Conservation (phyloP, 2,797 vertebrate species). For the Sebastes nivosus region DNA sequence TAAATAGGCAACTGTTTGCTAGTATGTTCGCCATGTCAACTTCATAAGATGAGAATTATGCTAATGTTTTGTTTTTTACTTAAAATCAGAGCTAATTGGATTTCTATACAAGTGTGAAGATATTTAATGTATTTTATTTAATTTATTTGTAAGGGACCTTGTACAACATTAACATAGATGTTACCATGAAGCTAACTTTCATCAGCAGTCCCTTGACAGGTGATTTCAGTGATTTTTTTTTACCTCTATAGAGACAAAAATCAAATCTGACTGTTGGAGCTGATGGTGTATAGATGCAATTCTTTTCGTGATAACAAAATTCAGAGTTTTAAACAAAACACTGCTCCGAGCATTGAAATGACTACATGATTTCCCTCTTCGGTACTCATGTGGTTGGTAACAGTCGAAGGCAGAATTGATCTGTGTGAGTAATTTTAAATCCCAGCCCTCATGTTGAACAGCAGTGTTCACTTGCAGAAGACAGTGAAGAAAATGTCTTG, state of each 20-base stretch:
- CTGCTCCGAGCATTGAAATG: neutral
- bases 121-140: neutral
- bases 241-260: neutral
- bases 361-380: conserved; percentile 3
- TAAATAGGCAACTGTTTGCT: neutral
- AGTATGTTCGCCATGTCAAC: neutral
- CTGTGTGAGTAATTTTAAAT: conserved; percentile 26
- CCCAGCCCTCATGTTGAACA: conserved; percentile 41
- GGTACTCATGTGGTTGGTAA: conserved; percentile 12
- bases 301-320: neutral
- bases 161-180: neutral
- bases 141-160: neutral
- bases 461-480: conserved; percentile 44
- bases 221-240: neutral
- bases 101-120: neutral
- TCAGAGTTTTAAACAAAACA: neutral
- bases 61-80: neutral
- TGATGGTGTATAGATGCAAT: neutral
- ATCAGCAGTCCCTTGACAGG: neutral
- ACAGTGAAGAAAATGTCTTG: conserved; percentile 44
- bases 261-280: neutral
- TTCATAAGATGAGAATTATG: neutral
- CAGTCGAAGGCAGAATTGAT: conserved; percentile 20
- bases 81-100: neutral
- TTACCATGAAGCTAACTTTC: neutral